Evolutionary conservation across 1,140 invertebrate genomes (phyloP), one percentile per base, ranked within the genome.

Genomic region (Trachelipus rathkii): DNA sequence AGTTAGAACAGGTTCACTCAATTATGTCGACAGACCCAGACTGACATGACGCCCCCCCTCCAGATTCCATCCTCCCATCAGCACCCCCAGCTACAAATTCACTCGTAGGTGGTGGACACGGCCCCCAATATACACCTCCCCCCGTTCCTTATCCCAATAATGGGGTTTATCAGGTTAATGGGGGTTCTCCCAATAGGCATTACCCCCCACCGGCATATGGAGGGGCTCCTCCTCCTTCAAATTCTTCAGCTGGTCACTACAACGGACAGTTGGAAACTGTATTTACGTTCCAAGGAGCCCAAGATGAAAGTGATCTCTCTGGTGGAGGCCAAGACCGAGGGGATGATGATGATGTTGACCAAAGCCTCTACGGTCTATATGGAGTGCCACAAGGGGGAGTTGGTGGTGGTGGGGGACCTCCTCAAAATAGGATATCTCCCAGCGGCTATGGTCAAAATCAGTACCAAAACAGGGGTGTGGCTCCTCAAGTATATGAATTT

Each of bases 1-100:
- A 96, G 86, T 88, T 98, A 83, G 95, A 97, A 85, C 95, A 97
- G 87, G 95, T 97, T 79, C 93, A 96, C 87, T 92, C 93, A 83
- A 93, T 96, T 84, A 97, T 98, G 94, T 91, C 92, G 76, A 91
- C 91, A 80, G 93, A 95, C 50, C 79, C 76, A 23, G 80, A 81
- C 77, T 81, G 80, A 81, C 80, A 81, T 73, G 77, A 81, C 77
- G 80, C 80, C 80, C 80, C 80, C 78, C 74, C 80, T 15, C 23
- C 53, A 10, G 46, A 74, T 68, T 75, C 73, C 50, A 75, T 68
- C 44, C 73, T 67, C 68, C 73, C 73, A 15, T 67, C 73, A 46
- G 73, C 66, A 43, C 73, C 73, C 23, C 60, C 73, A 15, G 53
- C 73, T 68, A 60, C 73, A 15, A 68, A 60, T 75, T 75, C 73